These are phyloP conservation scores for Leucopsar rothschildi DNA, from an alignment of 2,113 vertebrate species.

Conservation along the genomic window DNA sequence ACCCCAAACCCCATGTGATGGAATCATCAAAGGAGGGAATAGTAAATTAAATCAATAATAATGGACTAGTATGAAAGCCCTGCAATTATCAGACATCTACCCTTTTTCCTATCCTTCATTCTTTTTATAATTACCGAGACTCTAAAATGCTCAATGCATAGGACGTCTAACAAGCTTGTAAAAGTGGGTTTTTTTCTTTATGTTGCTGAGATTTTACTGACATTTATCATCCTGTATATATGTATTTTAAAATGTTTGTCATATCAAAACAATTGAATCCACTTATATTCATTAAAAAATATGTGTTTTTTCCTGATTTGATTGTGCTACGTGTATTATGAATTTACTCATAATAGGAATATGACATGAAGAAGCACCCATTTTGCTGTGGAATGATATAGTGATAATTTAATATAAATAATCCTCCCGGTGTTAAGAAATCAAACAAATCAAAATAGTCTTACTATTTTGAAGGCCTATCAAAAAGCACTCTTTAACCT, in stretches of 20 bases:
- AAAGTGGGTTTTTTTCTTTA: background rate
- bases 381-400: background rate
- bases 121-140: background rate
- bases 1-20: rapidly evolving
- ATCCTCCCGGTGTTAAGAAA: slow-evolving; percentile 11
- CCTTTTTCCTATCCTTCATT: background rate
- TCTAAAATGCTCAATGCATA: background rate
- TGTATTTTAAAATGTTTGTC: background rate
- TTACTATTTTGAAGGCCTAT: slow-evolving; percentile 15
- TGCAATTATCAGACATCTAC: background rate
- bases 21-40: background rate
- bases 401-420: background rate
- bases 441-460: slow-evolving; percentile 30
- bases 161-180: background rate
- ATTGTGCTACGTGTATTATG: background rate
- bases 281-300: background rate
- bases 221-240: background rate
- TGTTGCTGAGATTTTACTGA: background rate
- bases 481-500: slow-evolving; percentile 58
- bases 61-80: background rate
- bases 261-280: background rate
- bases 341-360: background rate
- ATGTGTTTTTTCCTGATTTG: background rate
- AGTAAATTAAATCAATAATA: background rate
- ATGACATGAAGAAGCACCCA: background rate